Evolutionary conservation across 2,797 vertebrate genomes (phyloP).

Genomic region (Alosa sapidissima): DNA sequence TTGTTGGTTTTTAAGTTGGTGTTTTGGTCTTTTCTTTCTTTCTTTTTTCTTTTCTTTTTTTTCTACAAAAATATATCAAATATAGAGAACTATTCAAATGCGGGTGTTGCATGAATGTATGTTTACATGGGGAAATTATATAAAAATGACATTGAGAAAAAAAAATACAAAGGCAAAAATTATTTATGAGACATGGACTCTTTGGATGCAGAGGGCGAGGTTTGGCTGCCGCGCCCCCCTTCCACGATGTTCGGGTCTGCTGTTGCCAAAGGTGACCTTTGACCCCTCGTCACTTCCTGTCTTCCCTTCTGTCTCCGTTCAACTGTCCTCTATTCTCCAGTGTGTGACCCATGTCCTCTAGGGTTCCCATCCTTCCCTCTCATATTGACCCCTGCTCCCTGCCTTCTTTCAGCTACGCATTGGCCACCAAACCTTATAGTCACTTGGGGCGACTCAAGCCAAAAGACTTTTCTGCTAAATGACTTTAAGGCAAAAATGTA

Average conservation of each 20-base stretch:
- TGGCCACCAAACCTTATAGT: background rate
- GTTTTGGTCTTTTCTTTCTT: slow-evolving; percentile 56
- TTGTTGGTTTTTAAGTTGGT: slow-evolving; percentile 31
- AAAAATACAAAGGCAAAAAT: slow-evolving; percentile 63
- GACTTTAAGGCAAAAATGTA: background rate
- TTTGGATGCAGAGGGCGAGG: slow-evolving; percentile 60
- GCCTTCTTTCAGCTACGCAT: background rate
- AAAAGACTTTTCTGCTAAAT: background rate
- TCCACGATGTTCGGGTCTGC: slow-evolving; percentile 9
- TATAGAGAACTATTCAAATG: slow-evolving; percentile 83
- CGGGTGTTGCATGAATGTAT: slow-evolving; percentile 88
- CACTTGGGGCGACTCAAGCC: background rate
- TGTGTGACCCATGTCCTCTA: background rate
- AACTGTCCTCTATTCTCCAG: no score
- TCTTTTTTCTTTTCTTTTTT: slow-evolving; percentile 47
- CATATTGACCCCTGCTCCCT: background rate
- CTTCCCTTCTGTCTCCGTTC: slow-evolving; percentile 37
- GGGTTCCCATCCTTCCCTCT: background rate
- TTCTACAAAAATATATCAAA: slow-evolving; percentile 75
- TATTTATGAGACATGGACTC: slow-evolving; percentile 67
- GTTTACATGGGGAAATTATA: slow-evolving; percentile 82
- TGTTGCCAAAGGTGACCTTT: slow-evolving; percentile 18
- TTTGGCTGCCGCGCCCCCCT: slow-evolving; percentile 46
- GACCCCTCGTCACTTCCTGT: slow-evolving; percentile 30
- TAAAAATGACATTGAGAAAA: slow-evolving; percentile 62